phyloP scores from a whole-genome alignment of 2,113 vertebrate species.

The Mirounga angustirostris region DNA sequence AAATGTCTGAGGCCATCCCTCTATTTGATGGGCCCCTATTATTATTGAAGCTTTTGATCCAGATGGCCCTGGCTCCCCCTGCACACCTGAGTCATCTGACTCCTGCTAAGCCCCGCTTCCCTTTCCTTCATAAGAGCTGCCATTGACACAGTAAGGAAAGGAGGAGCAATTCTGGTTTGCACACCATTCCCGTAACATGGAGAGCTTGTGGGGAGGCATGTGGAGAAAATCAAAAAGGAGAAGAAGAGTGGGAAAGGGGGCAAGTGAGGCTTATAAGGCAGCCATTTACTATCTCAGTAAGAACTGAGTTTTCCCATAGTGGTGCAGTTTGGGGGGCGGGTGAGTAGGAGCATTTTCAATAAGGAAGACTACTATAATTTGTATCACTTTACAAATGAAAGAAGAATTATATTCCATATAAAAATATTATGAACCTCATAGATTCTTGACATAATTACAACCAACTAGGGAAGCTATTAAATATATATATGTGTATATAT shows the following conservation, averaged over 20 bases:
- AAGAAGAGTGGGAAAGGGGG: not conserved
- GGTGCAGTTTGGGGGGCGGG: not conserved
- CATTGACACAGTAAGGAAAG: not conserved
- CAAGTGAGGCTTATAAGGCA: not conserved
- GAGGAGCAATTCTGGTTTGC: not conserved
- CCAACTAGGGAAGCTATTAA: not conserved
- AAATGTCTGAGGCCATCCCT: not conserved
- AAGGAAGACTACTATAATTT: not conserved
- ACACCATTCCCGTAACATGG: no score
- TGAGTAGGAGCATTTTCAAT: not conserved
- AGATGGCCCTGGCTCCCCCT: no score
- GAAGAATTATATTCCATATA: not conserved
- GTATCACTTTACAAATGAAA: constrained; percentile 47
- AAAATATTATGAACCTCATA: not conserved
- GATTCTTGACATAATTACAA: not conserved
- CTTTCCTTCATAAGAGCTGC: not conserved
- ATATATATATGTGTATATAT: not conserved
- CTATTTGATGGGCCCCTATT: not conserved
- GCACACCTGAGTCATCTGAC: not conserved
- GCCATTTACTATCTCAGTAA: not conserved
- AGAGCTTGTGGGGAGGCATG: not conserved
- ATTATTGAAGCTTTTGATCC: not conserved
- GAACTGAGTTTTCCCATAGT: not conserved
- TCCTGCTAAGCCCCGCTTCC: not conserved
- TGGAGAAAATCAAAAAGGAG: not conserved